Evolutionary conservation across 1,140 invertebrate genomes (phyloP).

Genomic region (Phthorimaea operculella): DNA sequence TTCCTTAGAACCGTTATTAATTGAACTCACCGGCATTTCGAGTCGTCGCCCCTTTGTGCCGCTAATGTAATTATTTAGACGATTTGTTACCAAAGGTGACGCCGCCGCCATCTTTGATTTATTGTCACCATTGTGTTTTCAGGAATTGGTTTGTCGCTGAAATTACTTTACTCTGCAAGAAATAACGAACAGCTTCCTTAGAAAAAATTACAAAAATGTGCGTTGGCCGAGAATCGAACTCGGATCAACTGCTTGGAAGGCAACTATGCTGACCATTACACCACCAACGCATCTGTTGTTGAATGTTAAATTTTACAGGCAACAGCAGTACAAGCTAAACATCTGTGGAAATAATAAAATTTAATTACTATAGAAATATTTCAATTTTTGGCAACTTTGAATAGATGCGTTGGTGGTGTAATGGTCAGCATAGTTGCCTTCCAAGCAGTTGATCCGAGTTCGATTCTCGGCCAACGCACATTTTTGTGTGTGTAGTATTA

Average conservation of each 20-base stretch:
- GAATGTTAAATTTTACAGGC: background rate
- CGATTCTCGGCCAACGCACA: conserved; percentile 6
- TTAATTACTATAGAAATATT: background rate
- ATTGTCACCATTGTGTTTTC: too few species aligned
- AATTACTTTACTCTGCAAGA: too few species aligned
- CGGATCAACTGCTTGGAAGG: conserved; percentile 88
- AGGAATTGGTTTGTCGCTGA: background rate
- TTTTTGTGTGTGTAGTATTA: too few species aligned
- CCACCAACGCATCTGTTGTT: conserved; percentile 65
- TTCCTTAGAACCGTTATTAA: too few species aligned
- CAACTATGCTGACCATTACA: too few species aligned
- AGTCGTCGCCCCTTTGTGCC: too few species aligned
- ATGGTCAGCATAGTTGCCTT: conserved; percentile 78
- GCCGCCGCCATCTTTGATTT: too few species aligned
- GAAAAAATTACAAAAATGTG: conserved; percentile 28
- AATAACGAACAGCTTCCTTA: too few species aligned
- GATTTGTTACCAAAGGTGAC: too few species aligned
- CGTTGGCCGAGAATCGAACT: conserved; percentile 84
- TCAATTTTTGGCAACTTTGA: background rate
- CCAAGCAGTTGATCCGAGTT: conserved; percentile 31
- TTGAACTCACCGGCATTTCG: too few species aligned
- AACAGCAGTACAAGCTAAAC: too few species aligned
- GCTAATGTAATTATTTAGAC: too few species aligned
- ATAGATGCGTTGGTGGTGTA: conserved; percentile 73
- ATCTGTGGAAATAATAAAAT: background rate